Percentiles rank a stretch among this genome's conserved stretches.
Evolutionary conservation across 2,888 invertebrate species (phyloP).

Genomic region (Tyria jacobaeae): DNA sequence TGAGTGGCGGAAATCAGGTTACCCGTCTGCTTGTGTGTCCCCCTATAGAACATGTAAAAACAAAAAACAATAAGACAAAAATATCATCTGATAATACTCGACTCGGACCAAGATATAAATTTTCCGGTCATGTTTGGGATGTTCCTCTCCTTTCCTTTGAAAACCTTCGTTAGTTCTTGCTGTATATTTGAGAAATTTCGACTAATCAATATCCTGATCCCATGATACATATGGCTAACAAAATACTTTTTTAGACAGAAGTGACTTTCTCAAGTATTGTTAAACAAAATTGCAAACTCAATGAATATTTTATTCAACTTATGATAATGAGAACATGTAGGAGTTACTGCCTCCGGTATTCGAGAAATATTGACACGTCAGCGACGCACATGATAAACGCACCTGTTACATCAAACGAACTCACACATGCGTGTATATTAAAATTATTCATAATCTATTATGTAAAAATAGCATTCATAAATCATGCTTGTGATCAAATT

Average conservation of each 20-base stretch:
- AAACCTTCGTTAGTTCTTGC: too few relatives aligned
- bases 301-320: background rate
- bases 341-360: constrained; percentile 46
- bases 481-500: constrained; percentile 63
- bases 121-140: too few relatives aligned
- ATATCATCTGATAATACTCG: too few relatives aligned
- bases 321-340: constrained; percentile 36
- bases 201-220: background rate
- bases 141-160: too few relatives aligned
- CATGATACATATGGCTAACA: background rate
- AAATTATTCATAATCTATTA: constrained; percentile 52
- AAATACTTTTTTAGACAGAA: background rate
- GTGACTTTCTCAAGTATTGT: background rate
- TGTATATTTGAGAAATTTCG: background rate
- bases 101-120: too few relatives aligned
- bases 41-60: too few relatives aligned
- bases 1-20: too few relatives aligned
- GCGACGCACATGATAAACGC: constrained; percentile 31
- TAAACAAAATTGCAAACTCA: background rate
- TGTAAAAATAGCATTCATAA: constrained; percentile 66
- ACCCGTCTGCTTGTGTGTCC: too few relatives aligned
- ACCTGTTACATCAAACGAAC: constrained; percentile 20
- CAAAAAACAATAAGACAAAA: too few relatives aligned
- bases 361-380: constrained; percentile 54
- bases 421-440: constrained; percentile 16